Conservation (phyloP, 2,797 vertebrate genomes). For the Tympanoctomys barrerae region DNA sequence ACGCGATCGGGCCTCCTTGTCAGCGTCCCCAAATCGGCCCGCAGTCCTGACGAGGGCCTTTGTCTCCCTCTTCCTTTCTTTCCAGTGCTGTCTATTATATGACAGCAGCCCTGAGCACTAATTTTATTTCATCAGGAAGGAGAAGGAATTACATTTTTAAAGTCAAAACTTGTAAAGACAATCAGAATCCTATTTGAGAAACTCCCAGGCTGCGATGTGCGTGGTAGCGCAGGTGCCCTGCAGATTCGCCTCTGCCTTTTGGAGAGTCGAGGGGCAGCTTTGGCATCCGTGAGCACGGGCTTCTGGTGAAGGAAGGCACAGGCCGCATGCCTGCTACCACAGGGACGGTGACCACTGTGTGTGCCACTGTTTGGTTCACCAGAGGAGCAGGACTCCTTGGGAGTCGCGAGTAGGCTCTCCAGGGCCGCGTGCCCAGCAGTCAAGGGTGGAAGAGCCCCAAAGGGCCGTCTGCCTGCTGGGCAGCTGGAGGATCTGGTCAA, state of each 20-base stretch:
- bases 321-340: rapidly evolving
- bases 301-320: neutral
- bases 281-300: neutral
- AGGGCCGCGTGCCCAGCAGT: neutral
- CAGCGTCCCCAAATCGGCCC: neutral
- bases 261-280: neutral
- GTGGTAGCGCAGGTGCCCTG: neutral
- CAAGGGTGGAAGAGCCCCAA: neutral
- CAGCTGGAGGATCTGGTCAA: neutral
- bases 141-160: neutral
- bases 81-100: neutral
- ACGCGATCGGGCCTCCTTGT: neutral
- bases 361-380: neutral
- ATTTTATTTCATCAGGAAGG: neutral
- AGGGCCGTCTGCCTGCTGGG: neutral
- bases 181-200: neutral
- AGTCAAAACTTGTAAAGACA: neutral
- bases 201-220: neutral
- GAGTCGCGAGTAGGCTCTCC: neutral
- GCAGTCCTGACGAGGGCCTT: neutral
- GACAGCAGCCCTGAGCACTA: neutral
- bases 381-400: neutral
- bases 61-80: neutral
- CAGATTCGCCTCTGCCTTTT: neutral
- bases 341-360: neutral